These are phyloP conservation scores for Murina feae DNA, from an alignment of 2,113 vertebrate species.

Conservation along the genomic window DNA sequence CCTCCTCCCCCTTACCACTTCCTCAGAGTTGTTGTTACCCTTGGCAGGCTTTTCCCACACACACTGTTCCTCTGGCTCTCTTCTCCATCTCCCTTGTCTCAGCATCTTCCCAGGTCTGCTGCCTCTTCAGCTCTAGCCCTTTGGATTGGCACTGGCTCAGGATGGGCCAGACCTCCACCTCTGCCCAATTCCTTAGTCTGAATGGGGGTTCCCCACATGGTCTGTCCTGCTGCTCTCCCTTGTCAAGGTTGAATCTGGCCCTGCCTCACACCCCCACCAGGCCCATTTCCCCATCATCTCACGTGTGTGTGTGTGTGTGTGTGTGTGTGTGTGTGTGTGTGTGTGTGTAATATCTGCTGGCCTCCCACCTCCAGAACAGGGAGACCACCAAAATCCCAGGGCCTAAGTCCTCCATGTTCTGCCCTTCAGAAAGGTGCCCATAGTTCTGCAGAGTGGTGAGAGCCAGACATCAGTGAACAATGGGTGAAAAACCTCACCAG, in stretches of 20 bases:
- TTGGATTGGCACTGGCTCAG: not conserved
- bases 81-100: not conserved
- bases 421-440: not conserved
- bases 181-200: not conserved
- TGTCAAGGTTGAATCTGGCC: not conserved
- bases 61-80: rapidly evolving
- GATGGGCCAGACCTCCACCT: not conserved
- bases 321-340: not conserved
- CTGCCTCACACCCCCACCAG: too few species aligned
- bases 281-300: not conserved
- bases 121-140: not conserved
- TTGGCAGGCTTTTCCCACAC: not conserved
- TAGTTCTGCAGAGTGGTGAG: not conserved
- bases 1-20: not conserved
- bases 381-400: not conserved
- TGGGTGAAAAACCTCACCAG: not conserved
- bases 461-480: not conserved
- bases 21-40: not conserved
- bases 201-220: too few species aligned
- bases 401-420: not conserved
- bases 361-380: not conserved
- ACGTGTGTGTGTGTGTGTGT: not conserved
- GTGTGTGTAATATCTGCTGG: not conserved
- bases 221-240: not conserved
- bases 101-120: not conserved